Base-by-base conservation (phyloP, 2,113 vertebrate genomes). In the Onychorhynchus coronatus region DNA sequence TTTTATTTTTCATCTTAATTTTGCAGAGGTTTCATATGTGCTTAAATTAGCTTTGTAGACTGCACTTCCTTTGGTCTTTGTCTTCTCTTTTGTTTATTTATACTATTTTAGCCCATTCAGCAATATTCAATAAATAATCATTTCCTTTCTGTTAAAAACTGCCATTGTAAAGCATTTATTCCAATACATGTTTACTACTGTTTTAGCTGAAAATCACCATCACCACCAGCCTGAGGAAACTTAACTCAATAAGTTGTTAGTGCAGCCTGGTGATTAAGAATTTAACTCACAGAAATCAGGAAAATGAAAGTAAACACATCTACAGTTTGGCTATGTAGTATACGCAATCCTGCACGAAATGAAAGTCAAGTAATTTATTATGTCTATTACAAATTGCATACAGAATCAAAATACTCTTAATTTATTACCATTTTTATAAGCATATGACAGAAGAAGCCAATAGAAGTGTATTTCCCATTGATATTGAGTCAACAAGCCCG, bases 31-130 rank as follows among this genome's bases (percentile, higher is more conserved):
- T 94, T 89, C 68, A 77, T 77, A 77, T 39, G 85, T 24, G 41
- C 39, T 81, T 86, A 62, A 86, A 44, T 53, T 91, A 91, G 61
- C 35, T 74, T 81, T 89, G 72, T 55, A 67, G 80, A 39, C 30
- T 25, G 14, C 41, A 71, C 37, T 95, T 96, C 86, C 72, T 52
- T 46, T 50, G 44, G 50, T 63, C 88, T 94, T 92, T 92, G 86
- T 93, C 73, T 95, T 85, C 75, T 65, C 24, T 91, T 76, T 31
- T 94, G 71, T 95, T 94, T 96, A 63, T 92, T 93, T 89, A 74
- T 50, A 68, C 70, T 88, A 75, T 72, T 95, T 91, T 67, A 84
- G 61, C 41, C 44, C 61, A 56, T 76, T 28, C 73, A 96, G 92
- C 59, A 92, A 76, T 78, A 82, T 20, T 80, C 52, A 70, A 50